Evolutionary conservation across 2,113 vertebrate species (phyloP), one percentile per base, ranked within the genome.

Genomic region (Nicator chloris): DNA sequence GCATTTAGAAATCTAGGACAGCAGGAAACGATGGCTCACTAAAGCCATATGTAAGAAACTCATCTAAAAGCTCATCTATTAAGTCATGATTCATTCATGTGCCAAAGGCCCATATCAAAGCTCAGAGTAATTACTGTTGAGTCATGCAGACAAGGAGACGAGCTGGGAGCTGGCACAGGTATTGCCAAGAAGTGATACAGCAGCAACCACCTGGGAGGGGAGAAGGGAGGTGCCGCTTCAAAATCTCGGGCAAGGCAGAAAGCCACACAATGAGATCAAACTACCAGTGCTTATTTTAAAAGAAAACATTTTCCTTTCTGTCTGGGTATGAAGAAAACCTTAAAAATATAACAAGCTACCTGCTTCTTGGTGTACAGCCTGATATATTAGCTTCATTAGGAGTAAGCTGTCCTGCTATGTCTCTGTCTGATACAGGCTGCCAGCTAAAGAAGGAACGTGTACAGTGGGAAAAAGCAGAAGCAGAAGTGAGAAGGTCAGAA

Each of bases 91-190:
- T 85, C 33, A 66, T 54, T 69, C 68, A 31, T 21, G 42, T 60
- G 51, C 47, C 70, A 93, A 75, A 91, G 57, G 13, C 13, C 23
- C 14, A 6, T 72, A 85, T 82, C 63, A 63, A 47, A 86, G 47
- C 35, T 87, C 81, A 82, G 70, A 72, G 79, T 51, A 93, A 94
- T 90, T 90, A 78, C 20, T 44, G 33, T 26, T 95, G 93, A 95
- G 66, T 95, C 93, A 94, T 8, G 39, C 57, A 82, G 75, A 33
- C 22, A 35, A 45, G 23, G 37, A 79, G 75, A 70, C 0, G 0
- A 85, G 69, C 54, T 77, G 4, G 2, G 56, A 71, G 60, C 73
- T 87, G 76, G 39, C 2, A 2, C 19, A 73, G 39, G 66, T 28
- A 42, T 33, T 86, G 59, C 63, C 68, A 70, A 57, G 61, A 49